These are phyloP conservation scores for Ciconia stormi DNA, from an alignment of 2,113 vertebrate species.

Conservation along the genomic window DNA sequence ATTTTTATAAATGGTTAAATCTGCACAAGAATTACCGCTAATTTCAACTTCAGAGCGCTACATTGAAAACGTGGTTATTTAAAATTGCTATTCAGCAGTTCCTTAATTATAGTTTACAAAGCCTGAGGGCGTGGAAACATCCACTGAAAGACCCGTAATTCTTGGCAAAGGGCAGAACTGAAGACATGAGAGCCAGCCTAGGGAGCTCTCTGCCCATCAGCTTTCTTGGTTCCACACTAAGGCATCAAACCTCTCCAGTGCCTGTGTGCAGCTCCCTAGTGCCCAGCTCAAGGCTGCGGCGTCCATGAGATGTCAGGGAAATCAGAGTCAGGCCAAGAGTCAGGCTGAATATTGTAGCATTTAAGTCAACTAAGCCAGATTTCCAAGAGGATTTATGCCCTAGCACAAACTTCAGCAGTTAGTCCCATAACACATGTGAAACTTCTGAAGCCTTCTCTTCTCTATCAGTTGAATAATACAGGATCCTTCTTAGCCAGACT, in stretches of 20 bases:
- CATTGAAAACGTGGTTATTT: neutral
- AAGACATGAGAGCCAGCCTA: neutral
- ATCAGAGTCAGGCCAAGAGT: neutral
- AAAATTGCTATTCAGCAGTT: neutral
- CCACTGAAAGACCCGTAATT: neutral
- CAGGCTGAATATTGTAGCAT: fast-evolving
- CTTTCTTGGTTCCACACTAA: neutral
- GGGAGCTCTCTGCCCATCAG: neutral
- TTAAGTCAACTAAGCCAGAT: neutral
- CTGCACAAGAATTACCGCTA: neutral
- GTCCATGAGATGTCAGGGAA: neutral
- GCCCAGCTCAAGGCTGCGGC: neutral
- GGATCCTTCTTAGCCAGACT: neutral
- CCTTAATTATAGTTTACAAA: neutral
- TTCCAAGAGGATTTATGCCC: neutral
- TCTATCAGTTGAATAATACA: neutral
- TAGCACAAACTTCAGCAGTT: neutral
- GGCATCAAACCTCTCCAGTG: neutral
- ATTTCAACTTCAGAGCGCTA: neutral
- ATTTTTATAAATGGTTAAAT: neutral
- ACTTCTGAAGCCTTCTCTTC: neutral
- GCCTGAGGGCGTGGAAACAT: neutral
- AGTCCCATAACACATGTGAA: fast-evolving
- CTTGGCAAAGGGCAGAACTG: neutral
- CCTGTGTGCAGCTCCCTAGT: neutral